These are phyloP conservation scores for Nasonia longicornis DNA, from an alignment of 1,140 invertebrate species.

Conservation along the genomic window DNA sequence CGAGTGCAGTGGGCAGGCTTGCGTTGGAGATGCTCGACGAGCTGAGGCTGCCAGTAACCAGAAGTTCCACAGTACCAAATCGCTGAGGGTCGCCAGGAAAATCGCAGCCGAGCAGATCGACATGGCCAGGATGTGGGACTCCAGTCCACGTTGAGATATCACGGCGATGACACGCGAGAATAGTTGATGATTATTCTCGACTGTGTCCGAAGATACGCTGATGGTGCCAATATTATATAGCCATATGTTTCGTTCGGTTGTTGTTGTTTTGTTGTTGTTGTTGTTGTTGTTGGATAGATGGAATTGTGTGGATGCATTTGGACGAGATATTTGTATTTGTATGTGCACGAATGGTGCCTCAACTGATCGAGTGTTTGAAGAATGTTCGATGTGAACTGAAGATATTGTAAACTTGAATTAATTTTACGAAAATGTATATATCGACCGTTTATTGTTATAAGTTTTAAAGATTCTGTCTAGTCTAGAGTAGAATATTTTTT, in stretches of 20 bases:
- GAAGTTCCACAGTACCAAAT: slow-evolving; percentile 64
- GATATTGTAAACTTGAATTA: not conserved
- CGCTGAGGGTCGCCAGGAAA: slow-evolving; percentile 69
- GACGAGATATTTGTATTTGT: no score
- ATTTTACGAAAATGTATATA: slow-evolving; percentile 12
- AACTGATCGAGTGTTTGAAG: slow-evolving; percentile 12
- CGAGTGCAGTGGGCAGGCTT: slow-evolving; percentile 77
- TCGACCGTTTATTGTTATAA: slow-evolving; percentile 31
- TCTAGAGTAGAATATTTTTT: slow-evolving; percentile 23
- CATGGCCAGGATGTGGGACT: slow-evolving; percentile 79
- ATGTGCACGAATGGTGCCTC: not conserved
- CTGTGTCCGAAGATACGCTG: no score
- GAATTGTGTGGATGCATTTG: not conserved
- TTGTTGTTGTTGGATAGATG: no score
- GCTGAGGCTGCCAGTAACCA: slow-evolving; percentile 46
- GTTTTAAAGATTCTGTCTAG: slow-evolving; percentile 11
- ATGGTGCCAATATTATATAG: no score
- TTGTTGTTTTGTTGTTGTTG: no score
- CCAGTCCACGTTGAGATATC: slow-evolving; percentile 66
- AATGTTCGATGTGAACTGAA: slow-evolving; percentile 2
- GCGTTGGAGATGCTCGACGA: slow-evolving; percentile 50
- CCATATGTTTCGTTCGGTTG: no score
- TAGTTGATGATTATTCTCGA: no score
- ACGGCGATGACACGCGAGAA: no score
- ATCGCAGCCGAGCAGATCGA: slow-evolving; percentile 70